Percentiles rank a stretch among this genome's conserved stretches.
Conservation (phyloP, 2,113 vertebrate species). For the Alethe diademata region DNA sequence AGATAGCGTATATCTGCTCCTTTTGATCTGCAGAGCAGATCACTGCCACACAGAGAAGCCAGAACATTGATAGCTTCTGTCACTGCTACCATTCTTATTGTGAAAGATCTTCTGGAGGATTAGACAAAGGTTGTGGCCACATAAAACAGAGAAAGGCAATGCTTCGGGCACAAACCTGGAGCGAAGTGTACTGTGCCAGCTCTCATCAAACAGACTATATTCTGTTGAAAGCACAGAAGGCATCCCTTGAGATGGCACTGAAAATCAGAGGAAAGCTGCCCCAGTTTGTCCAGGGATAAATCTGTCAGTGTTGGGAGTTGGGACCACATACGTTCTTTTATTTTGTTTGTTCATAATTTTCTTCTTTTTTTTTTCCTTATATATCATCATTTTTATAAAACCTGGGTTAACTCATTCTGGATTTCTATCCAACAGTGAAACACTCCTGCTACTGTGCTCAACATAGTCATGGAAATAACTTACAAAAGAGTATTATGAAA, state of each 20-base stretch:
- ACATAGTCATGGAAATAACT: neutral
- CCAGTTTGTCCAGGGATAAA: neutral
- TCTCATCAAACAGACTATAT: conserved; percentile 14
- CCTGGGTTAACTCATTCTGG: neutral
- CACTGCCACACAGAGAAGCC: neutral
- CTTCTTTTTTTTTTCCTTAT: neutral
- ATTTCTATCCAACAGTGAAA: neutral
- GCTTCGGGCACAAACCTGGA: neutral
- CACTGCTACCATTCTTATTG: conserved; percentile 19
- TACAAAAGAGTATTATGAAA: neutral
- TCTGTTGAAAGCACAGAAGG: conserved; percentile 14
- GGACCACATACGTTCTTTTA: neutral
- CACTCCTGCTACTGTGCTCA: neutral
- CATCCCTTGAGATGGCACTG: neutral
- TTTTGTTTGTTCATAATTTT: neutral
- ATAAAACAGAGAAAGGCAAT: conserved; percentile 18
- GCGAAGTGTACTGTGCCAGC: neutral
- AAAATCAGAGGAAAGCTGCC: neutral
- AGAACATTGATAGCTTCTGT: conserved; percentile 26
- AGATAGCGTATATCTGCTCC: neutral
- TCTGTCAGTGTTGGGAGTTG: neutral
- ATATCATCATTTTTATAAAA: neutral
- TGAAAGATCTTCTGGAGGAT: conserved; percentile 20
- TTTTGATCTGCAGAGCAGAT: conserved; percentile 1
- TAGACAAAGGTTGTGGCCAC: conserved; percentile 28